Conservation (phyloP, 2,888 invertebrate genomes). For the Noctua comes region DNA sequence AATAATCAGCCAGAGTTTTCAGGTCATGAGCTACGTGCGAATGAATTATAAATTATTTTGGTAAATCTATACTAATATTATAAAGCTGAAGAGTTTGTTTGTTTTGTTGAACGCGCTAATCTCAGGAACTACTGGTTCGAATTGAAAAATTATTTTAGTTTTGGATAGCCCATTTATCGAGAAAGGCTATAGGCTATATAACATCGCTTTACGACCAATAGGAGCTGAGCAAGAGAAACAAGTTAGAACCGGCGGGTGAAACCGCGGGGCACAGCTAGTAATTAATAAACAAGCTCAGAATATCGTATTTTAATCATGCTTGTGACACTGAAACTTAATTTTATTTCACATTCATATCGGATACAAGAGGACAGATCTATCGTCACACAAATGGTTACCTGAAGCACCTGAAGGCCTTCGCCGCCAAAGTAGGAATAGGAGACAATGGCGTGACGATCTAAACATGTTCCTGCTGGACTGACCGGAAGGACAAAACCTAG, state of each 20-base stretch:
- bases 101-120: too few species aligned
- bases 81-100: too few species aligned
- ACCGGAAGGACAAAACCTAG: background rate
- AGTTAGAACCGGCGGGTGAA: too few species aligned
- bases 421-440: background rate
- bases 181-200: too few species aligned
- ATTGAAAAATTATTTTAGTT: too few species aligned
- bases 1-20: slow-evolving; percentile 37
- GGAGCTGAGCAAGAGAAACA: too few species aligned
- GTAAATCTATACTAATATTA: too few species aligned
- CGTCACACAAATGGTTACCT: background rate
- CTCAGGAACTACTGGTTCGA: too few species aligned
- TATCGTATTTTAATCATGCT: background rate
- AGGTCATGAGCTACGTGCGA: slow-evolving; percentile 24
- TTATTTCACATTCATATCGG: background rate
- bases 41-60: slow-evolving; percentile 27
- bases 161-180: too few species aligned
- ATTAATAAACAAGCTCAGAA: slow-evolving; percentile 12
- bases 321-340: background rate
- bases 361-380: background rate
- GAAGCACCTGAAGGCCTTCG: background rate
- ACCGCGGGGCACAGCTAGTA: too few species aligned
- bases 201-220: too few species aligned
- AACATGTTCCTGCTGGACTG: background rate
- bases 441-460: background rate